phyloP scores from a whole-genome alignment of 2,888 invertebrate species.

The Cryptocheilus praepositus region DNA sequence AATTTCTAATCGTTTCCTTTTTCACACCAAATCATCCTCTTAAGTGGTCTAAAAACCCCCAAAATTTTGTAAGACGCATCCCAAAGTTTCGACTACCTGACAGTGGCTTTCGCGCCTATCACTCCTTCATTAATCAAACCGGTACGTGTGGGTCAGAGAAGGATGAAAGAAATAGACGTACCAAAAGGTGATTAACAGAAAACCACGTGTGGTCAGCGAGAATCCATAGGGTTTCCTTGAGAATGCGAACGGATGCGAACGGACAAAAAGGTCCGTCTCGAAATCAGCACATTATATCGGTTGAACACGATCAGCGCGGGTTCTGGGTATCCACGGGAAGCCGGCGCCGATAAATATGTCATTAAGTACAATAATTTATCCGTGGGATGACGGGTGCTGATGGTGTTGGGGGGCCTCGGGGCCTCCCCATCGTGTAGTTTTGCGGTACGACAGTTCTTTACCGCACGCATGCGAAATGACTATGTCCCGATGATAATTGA shows the following conservation, averaged over 20 bases:
- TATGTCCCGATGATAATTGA: constrained; percentile 59
- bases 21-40: too few relatives aligned
- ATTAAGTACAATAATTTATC: constrained; percentile 63
- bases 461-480: neutral
- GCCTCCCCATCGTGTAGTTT: constrained; percentile 17
- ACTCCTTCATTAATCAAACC: too few relatives aligned
- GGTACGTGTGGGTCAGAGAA: neutral
- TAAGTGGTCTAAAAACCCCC: too few relatives aligned
- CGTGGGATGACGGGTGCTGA: constrained; percentile 36
- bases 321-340: constrained; percentile 11
- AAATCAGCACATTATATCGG: constrained; percentile 60
- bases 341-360: constrained; percentile 60
- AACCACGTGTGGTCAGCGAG: constrained; percentile 11
- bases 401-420: constrained; percentile 37
- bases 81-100: too few relatives aligned
- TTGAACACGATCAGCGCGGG: constrained; percentile 23
- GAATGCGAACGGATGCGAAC: neutral
- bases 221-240: neutral
- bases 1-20: too few relatives aligned
- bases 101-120: too few relatives aligned
- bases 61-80: too few relatives aligned
- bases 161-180: constrained; percentile 5
- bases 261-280: constrained; percentile 38
- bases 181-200: constrained; percentile 12
- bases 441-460: neutral